Evolutionary conservation across 2,113 vertebrate species (phyloP), one percentile per base, ranked within the genome.

Genomic region (Eretmochelys imbricata): DNA sequence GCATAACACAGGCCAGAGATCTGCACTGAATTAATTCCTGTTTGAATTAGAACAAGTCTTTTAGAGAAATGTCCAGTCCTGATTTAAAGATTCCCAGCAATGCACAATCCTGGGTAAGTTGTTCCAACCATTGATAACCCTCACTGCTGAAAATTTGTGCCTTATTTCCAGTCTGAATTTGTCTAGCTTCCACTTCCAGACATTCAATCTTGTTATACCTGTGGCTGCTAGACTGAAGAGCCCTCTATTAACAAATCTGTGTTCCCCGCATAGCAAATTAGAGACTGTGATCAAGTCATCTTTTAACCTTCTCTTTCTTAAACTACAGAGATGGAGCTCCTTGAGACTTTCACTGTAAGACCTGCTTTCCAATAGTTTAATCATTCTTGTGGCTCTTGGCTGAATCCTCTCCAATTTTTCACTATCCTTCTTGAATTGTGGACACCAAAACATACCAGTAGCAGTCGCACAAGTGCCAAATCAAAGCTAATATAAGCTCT

Each of bases 341-440:
- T 35, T 35, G 48, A 0, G 0, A 29, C 29, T 65, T 29, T 35
- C 27, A 62, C 57, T 57, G 1, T 27, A 57, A 11, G 25, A 57
- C 5, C 4, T 59, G 57, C 12, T 31, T 25, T 42, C 35, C 6
- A n/a, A 85, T 54, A 1, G 0, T 38, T 75, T 13, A 2, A 0
- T 8, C 62, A 14, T 49, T 25, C 42, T 38, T 3, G 0, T 0
- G 8, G 38, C 8, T 75, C 50, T 85, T 38, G 80, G 84, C 75
- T 7, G 1, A 83, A 38, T 29, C 31, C 19, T 17, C 80, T 81
- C 72, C 31, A 59, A 59, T 59, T 6, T 5, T 84, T 62, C 8
- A 50, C 25, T 16, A 2, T 0, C 27, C 57, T 59, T 59, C 27
- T 29, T 59, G 10, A 59, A 59, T 59, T 59, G 27, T 13, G 27